phyloP scores from a whole-genome alignment of 2,797 vertebrate genomes.

The Rhynchonycteris naso region DNA sequence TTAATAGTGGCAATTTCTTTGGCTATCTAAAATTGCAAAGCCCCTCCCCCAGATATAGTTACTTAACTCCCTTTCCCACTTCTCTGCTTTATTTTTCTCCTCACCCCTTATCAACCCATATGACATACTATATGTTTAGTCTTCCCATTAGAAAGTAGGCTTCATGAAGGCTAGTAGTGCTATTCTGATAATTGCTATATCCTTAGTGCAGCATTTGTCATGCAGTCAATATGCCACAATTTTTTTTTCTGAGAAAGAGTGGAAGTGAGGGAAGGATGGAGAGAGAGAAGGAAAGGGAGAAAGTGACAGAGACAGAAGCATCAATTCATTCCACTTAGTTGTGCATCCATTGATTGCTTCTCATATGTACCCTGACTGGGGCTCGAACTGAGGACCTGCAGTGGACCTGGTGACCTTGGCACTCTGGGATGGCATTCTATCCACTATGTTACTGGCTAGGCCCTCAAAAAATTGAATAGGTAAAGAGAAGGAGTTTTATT shows the following conservation, averaged over 20 bases:
- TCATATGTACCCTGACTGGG: no score
- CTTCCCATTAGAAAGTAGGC: background rate
- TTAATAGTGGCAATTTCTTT: background rate
- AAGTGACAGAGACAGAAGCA: no score
- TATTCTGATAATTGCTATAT: slow-evolving; percentile 34
- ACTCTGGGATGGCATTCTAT: no score
- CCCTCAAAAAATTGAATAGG: background rate
- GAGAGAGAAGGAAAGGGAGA: no score
- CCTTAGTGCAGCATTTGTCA: background rate
- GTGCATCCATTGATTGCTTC: no score
- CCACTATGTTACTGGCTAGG: no score
- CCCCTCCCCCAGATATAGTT: background rate
- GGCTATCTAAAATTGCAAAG: slow-evolving; percentile 11
- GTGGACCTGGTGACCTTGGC: no score
- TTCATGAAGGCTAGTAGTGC: background rate
- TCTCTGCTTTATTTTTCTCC: slow-evolving; percentile 13
- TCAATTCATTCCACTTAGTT: no score
- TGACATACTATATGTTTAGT: background rate
- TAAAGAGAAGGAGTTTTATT: background rate
- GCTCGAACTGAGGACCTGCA: no score
- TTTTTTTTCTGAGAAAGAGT: background rate
- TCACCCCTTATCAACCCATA: background rate
- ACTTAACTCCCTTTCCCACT: background rate
- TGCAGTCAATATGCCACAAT: background rate
- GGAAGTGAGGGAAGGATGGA: no score